phyloP scores from a whole-genome alignment of 2,888 invertebrate genomes.

The Chaetogeoica ovagalla region DNA sequence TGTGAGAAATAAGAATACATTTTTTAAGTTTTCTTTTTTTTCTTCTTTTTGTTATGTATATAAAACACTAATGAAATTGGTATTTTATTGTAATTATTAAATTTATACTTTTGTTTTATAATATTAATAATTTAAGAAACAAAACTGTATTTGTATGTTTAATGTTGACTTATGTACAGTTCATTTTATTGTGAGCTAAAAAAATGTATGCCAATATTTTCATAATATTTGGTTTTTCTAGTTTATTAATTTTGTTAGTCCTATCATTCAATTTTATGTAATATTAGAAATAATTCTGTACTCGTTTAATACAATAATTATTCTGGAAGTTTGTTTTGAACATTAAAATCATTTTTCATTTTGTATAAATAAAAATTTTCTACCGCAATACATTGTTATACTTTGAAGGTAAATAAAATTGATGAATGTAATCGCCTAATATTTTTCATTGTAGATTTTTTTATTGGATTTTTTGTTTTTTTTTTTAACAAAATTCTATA shows the following conservation, averaged over 20 bases:
- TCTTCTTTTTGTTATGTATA: constrained; percentile 48
- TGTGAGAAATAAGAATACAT: constrained; percentile 4
- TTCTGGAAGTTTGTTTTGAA: too few relatives aligned
- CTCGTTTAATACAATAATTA: too few relatives aligned
- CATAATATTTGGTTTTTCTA: constrained; percentile 30
- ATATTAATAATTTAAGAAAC: constrained; percentile 13
- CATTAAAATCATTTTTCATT: too few relatives aligned
- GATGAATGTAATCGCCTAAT: too few relatives aligned
- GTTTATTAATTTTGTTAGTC: constrained; percentile 35
- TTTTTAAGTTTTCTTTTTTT: constrained; percentile 17
- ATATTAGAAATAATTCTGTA: not conserved
- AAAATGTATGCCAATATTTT: constrained; percentile 13
- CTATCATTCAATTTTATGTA: constrained; percentile 12
- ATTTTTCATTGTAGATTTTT: too few relatives aligned
- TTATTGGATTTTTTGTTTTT: too few relatives aligned
- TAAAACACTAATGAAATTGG: constrained; percentile 27
- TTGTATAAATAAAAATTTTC: too few relatives aligned
- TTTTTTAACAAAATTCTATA: too few relatives aligned
- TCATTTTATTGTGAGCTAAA: constrained; percentile 24
- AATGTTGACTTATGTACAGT: constrained; percentile 45
- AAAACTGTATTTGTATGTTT: constrained; percentile 39
- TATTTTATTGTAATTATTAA: constrained; percentile 44
- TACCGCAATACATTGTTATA: too few relatives aligned
- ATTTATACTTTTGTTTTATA: constrained; percentile 41
- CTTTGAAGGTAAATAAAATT: too few relatives aligned